Conservation (phyloP, 2,888 invertebrate genomes). For the Anaspis maculata region DNA sequence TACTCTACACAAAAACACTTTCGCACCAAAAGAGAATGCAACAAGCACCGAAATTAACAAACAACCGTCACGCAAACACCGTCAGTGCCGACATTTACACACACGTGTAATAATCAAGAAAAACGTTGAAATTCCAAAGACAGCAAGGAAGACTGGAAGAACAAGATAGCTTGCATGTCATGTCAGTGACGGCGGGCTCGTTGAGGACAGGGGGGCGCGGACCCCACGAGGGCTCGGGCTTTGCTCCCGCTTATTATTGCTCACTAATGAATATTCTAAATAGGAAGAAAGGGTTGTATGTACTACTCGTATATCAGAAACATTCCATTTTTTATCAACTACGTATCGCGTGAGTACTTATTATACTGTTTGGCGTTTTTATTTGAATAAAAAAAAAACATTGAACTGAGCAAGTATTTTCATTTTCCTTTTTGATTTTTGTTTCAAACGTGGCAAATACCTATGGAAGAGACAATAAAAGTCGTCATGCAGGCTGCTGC, state of each 20-base stretch:
- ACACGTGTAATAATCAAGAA: too few relatives aligned
- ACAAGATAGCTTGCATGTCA: slow-evolving; percentile 1
- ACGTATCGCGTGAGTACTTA: slow-evolving; percentile 42
- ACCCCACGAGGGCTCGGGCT: slow-evolving; percentile 25
- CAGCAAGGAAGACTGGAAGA: neutral
- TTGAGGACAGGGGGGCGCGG: slow-evolving; percentile 30
- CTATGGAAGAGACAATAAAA: too few relatives aligned
- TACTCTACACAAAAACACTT: neutral
- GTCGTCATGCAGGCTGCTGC: too few relatives aligned
- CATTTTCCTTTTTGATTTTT: too few relatives aligned
- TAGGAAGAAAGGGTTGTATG: slow-evolving; percentile 42
- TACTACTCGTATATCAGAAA: slow-evolving; percentile 42
- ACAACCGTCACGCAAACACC: neutral
- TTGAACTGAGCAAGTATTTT: too few relatives aligned
- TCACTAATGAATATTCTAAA: slow-evolving; percentile 45
- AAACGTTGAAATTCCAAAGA: too few relatives aligned
- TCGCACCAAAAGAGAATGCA: neutral
- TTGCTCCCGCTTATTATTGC: slow-evolving; percentile 42
- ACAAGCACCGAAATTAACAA: neutral
- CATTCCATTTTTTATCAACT: slow-evolving; percentile 36
- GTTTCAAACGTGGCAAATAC: too few relatives aligned
- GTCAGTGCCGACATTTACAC: neutral
- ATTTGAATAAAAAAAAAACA: slow-evolving; percentile 41
- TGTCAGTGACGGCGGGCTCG: slow-evolving; percentile 41
- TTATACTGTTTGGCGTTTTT: slow-evolving; percentile 45